phyloP scores from a whole-genome alignment of 2,113 vertebrate genomes.

The Pycnonotus jocosus region DNA sequence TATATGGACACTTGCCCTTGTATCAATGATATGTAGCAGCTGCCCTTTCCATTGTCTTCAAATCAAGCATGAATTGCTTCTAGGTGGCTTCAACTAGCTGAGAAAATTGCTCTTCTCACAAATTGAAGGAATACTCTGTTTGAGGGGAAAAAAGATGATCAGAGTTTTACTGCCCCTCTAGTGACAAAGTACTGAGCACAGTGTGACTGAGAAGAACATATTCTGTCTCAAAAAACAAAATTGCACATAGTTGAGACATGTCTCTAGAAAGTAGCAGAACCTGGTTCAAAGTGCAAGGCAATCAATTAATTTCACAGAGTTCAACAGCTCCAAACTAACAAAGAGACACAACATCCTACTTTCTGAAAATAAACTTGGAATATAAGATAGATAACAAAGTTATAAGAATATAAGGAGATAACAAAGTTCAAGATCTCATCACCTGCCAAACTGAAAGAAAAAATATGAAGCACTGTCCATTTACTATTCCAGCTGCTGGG shows the following conservation, averaged over 20 bases:
- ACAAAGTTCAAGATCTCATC: neutral
- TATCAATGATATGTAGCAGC: neutral
- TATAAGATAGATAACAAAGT: neutral
- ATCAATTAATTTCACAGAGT: neutral
- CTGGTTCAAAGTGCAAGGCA: neutral
- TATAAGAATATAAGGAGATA: no score
- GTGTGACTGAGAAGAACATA: neutral
- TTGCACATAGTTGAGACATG: neutral
- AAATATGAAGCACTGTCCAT: neutral
- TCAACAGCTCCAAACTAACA: neutral
- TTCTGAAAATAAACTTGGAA: neutral
- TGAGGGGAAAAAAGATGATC: neutral
- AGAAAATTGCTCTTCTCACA: neutral
- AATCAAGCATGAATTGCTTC: neutral
- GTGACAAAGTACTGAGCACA: neutral
- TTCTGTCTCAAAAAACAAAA: neutral
- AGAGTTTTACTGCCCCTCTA: neutral
- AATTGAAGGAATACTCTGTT: neutral
- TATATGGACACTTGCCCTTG: neutral
- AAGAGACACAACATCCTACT: neutral
- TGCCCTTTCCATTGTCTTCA: neutral
- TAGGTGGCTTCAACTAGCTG: neutral
- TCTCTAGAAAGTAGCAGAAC: neutral
- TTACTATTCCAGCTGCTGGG: neutral
- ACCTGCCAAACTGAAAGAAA: neutral